These are phyloP conservation scores for Ischnus inquisitorius DNA, from an alignment of 2,888 invertebrate genomes.

Conservation along the genomic window DNA sequence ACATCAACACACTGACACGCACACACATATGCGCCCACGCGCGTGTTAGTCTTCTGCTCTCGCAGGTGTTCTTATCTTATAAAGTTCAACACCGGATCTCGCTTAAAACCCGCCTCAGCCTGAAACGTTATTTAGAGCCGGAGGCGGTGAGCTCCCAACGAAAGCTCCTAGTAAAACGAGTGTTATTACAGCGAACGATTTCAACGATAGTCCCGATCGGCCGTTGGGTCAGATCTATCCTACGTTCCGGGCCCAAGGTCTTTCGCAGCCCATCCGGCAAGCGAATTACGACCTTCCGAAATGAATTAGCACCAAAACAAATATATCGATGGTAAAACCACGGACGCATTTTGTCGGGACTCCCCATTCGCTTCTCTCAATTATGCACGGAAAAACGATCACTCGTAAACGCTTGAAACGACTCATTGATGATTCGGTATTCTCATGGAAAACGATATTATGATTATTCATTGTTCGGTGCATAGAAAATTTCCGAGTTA, in stretches of 20 bases:
- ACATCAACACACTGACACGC: background rate
- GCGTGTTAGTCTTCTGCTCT: constrained; percentile 4
- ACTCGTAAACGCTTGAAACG: background rate
- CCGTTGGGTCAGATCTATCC: background rate
- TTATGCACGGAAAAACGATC: background rate
- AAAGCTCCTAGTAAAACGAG: background rate
- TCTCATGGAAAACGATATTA: background rate
- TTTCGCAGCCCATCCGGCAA: background rate
- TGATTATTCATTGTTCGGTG: background rate
- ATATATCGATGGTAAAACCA: background rate
- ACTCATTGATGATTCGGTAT: background rate
- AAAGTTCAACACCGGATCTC: constrained; percentile 28
- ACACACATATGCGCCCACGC: background rate
- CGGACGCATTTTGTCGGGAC: background rate
- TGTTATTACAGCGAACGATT: background rate
- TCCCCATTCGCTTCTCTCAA: background rate
- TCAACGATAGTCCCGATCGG: background rate
- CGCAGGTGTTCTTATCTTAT: constrained; percentile 39
- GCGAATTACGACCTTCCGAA: constrained; percentile 13
- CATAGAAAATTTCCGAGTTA: background rate
- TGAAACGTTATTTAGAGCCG: constrained; percentile 36
- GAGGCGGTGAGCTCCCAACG: background rate
- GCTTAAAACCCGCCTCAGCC: constrained; percentile 4
- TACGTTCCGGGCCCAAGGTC: background rate
- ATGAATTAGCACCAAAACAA: background rate